Conservation (phyloP, 2,797 vertebrate species). For the Onychomys leucogaster region DNA sequence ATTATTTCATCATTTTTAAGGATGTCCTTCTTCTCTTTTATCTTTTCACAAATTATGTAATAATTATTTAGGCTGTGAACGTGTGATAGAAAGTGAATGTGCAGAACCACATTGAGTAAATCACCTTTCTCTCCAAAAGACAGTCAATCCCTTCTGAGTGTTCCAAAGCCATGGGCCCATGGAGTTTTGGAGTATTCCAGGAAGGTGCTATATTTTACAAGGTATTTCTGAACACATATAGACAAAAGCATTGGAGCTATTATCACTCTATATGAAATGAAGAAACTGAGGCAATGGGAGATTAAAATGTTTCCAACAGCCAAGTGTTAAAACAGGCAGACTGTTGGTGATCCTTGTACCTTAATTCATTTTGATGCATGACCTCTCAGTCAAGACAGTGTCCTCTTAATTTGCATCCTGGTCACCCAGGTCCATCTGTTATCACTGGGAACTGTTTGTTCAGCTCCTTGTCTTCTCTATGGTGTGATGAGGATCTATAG, state of each 20-base stretch:
- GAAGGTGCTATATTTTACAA: not conserved
- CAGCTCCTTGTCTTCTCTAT: not conserved
- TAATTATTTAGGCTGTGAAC: conserved; percentile 75
- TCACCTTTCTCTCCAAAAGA: conserved; percentile 35
- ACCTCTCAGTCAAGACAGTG: not conserved
- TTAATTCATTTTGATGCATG: not conserved
- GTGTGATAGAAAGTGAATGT: conserved; percentile 14
- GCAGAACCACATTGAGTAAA: not conserved
- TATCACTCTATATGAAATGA: not conserved
- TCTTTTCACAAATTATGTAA: conserved; percentile 79
- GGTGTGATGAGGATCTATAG: not conserved
- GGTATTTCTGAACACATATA: not conserved
- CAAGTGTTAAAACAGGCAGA: not conserved
- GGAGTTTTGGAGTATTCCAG: not conserved
- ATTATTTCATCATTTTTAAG: conserved; percentile 66
- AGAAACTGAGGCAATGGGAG: not conserved
- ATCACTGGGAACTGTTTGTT: not conserved
- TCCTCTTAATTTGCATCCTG: not conserved
- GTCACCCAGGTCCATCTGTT: not conserved
- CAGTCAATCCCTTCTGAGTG: not conserved
- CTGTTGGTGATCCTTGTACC: not conserved
- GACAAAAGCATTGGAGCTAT: not conserved
- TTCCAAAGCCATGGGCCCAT: not conserved
- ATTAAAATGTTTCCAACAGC: not conserved
- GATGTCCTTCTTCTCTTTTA: conserved; percentile 74